Base-by-base conservation (phyloP, 2,888 invertebrate species). In the Rhagophthalmus giganteus region DNA sequence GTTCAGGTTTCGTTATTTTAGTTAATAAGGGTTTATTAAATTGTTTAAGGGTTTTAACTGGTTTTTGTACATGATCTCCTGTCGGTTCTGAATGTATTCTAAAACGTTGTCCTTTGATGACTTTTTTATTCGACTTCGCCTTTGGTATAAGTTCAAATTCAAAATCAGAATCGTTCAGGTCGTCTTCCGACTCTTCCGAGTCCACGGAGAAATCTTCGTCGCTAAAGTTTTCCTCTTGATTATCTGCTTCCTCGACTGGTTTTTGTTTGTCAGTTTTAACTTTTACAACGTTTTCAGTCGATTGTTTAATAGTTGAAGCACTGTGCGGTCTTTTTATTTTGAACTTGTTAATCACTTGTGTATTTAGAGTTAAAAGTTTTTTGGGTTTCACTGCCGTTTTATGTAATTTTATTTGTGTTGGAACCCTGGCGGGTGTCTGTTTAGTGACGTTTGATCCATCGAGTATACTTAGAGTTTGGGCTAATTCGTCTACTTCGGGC, bases 111-210 rank as follows among this genome's bases (percentile, higher is more conserved):
- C 63, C 61, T 6, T 24, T 20, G 60, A 63, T 47, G 58, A 63
- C 54, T 68, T 62, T 60, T 30, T 62, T 62, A 12, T 56, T 26
- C 13, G 51, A 35, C 57, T 67, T 69, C 5, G 49, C 48, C 48
- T 58, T 62, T 1, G 55, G 44, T 28, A 59, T 61, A 30, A 71
- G 65, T 35, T 70, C 68, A 26, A 71, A 45, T 55, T 73, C 73
- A 57, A 69, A 74, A 61, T 82, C 78, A 59, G 81, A 81, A 62
- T 82, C 82, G 69, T 81, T 69, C 39, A 70, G 71, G 58, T 74
- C 72, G 56, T 74, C 73, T 12, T 65, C 69, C 40, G 64, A 51
- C 35, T 62, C 55, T 45, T 65, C 68, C 30, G 70, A 79, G 52
- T 79, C 79, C 59, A 74, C 14, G 5, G 12, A 28, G 12, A 41